A percentile compares a stretch with the other conserved stretches of the same genome.
phyloP scores from a whole-genome alignment of 2,888 invertebrate genomes.

The Morpho helenor region DNA sequence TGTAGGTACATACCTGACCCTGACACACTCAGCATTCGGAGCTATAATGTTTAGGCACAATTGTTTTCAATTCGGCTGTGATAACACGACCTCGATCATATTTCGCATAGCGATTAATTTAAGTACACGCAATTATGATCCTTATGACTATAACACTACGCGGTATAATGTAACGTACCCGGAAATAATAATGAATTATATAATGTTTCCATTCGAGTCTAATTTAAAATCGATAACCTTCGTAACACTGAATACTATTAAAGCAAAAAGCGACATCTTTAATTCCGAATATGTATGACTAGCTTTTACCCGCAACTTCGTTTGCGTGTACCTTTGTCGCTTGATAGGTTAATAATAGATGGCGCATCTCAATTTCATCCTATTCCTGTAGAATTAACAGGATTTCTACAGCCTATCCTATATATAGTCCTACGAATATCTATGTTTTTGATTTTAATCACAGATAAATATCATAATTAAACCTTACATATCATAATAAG shows the following conservation, averaged over 20 bases:
- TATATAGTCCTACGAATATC: too few species aligned
- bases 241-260: constrained; percentile 2
- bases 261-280: not conserved
- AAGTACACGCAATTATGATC: not conserved
- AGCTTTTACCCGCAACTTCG: too few species aligned
- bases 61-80: constrained; percentile 30
- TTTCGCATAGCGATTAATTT: constrained; percentile 21
- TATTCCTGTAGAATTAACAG: too few species aligned
- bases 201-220: not conserved
- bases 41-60: constrained; percentile 20
- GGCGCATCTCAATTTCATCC: too few species aligned
- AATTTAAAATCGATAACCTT: not conserved
- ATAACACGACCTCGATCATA: constrained; percentile 29
- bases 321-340: too few species aligned
- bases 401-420: too few species aligned
- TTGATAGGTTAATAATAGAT: too few species aligned
- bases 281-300: not conserved
- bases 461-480: too few species aligned
- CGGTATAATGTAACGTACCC: not conserved
- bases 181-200: not conserved
- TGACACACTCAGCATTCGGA: constrained; percentile 24
- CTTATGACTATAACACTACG: not conserved
- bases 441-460: too few species aligned
- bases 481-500: too few species aligned
- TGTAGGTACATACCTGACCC: constrained; percentile 11